Base-by-base conservation (phyloP, 2,888 invertebrate genomes). In the Apodemia mormo region DNA sequence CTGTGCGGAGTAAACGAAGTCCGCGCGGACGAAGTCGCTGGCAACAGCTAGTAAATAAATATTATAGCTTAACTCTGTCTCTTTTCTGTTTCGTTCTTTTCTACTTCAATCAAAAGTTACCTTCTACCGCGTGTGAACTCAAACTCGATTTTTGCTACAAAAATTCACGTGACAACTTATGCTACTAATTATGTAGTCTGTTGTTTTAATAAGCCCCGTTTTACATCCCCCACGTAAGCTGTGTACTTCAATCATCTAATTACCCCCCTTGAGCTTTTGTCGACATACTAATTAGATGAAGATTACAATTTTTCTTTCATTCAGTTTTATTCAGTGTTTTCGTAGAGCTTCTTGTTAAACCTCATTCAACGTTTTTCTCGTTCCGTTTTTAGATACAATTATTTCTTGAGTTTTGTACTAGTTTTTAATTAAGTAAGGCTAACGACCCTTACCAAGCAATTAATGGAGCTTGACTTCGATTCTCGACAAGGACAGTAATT, bases 211-310 rank as follows among this genome's bases (percentile, higher is more conserved):
- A 49, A 54, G 37, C 61, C 33, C 66, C 40, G 43, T 69, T 71
- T 65, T 65, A 70, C 52, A 61, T 65, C 68, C 61, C 3, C 65
- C 14, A 22, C 58, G n/a, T 65, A 69, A 67, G 56, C 68, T 69
- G 61, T 58, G 72, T 61, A 66, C 67, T 58, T 68, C 68, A 74
- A 73, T 71, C 71, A 69, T 70, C 68, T 74, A 74, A 74, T 71
- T 73, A 71, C 65, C 68, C 71, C 72, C 72, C 73, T 45, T 45
- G 68, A 71, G 73, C 37, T 71, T 72, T 70, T 70, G 54, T 70
- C 64, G 52, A 49, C 65, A 58, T 65, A 67, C 71, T 74, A 74
- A 74, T 74, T 74, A 72, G 71, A 58, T 58, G 58, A 58, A 58
- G 58, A 58, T 58, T 58, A 58, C 30, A 30, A 29, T 58, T 58